Evolutionary conservation across 2,797 vertebrate genomes (phyloP).

Genomic region (Fistularia commersonii): DNA sequence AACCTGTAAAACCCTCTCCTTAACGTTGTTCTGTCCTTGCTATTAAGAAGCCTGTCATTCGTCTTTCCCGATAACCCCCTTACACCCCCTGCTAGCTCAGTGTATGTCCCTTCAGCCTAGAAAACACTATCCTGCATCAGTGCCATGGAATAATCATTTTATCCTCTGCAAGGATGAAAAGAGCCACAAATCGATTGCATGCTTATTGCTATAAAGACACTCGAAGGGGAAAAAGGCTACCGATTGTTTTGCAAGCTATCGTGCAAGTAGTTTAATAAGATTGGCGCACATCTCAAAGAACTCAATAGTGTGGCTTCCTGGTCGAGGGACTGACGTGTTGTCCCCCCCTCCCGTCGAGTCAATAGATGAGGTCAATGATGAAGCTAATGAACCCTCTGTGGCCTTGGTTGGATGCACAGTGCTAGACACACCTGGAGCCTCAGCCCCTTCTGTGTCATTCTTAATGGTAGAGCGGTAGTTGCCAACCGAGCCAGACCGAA

Average conservation of each 20-base stretch:
- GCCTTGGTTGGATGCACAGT: slow-evolving; percentile 73
- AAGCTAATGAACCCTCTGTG: slow-evolving; percentile 85
- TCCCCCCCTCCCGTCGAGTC: slow-evolving; percentile 83
- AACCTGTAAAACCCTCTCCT: slow-evolving; percentile 56
- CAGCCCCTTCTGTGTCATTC: slow-evolving; percentile 82
- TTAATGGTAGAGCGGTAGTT: slow-evolving; percentile 86
- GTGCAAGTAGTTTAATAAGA: slow-evolving; percentile 99
- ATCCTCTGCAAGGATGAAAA: slow-evolving; percentile 81
- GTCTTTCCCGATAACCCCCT: slow-evolving; percentile 43
- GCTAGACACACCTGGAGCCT: slow-evolving; percentile 44
- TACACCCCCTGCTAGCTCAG: slow-evolving; percentile 48
- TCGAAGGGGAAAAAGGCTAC: slow-evolving; percentile 82
- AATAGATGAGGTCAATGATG: slow-evolving; percentile 88
- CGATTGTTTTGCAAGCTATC: slow-evolving; percentile 81
- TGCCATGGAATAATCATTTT: slow-evolving; percentile 78
- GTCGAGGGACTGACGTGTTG: slow-evolving; percentile 72
- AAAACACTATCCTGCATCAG: slow-evolving; percentile 70
- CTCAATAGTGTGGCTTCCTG: slow-evolving; percentile 98
- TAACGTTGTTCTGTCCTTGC: slow-evolving; percentile 55
- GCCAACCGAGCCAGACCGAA: slow-evolving; percentile 89
- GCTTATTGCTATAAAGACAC: slow-evolving; percentile 97
- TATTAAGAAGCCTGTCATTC: slow-evolving; percentile 62
- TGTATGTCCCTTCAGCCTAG: slow-evolving; percentile 41
- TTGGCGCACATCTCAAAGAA: slow-evolving; percentile 99
- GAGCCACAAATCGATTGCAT: slow-evolving; percentile 87